These are phyloP conservation scores for Tetragonisca angustula DNA, from an alignment of 2,888 invertebrate genomes.

Conservation along the genomic window DNA sequence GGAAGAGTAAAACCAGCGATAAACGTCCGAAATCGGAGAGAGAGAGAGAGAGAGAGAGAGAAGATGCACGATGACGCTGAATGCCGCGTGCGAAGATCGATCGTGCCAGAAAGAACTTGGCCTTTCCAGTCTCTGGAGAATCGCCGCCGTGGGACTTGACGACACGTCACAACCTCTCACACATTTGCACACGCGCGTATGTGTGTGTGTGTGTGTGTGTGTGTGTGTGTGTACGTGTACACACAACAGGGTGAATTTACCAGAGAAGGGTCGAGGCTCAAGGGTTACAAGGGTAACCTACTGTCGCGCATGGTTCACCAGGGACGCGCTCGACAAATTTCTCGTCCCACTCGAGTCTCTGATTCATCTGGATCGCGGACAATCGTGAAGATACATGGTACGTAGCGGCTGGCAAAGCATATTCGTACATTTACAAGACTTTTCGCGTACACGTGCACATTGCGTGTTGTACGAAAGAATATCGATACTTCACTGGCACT, in stretches of 20 bases:
- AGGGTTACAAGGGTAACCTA: slow-evolving; percentile 75
- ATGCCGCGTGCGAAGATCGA: slow-evolving; percentile 61
- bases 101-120: slow-evolving; percentile 67
- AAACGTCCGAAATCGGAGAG: slow-evolving; percentile 2
- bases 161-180: slow-evolving; percentile 60
- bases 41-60: too few relatives aligned
- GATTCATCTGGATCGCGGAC: slow-evolving; percentile 44
- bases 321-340: slow-evolving; percentile 65
- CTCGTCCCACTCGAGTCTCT: slow-evolving; percentile 45
- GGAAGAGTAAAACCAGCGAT: neutral
- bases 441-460: too few relatives aligned
- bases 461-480: too few relatives aligned
- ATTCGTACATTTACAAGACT: too few relatives aligned
- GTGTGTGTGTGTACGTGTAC: slow-evolving; percentile 31
- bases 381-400: slow-evolving; percentile 4
- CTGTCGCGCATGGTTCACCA: slow-evolving; percentile 67
- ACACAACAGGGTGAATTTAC: slow-evolving; percentile 55
- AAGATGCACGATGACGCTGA: slow-evolving; percentile 33
- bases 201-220: slow-evolving; percentile 8
- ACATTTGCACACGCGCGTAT: too few relatives aligned
- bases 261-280: slow-evolving; percentile 66
- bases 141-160: slow-evolving; percentile 62
- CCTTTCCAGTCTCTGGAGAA: slow-evolving; percentile 69
- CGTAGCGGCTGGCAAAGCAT: too few relatives aligned
- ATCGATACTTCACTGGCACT: too few relatives aligned